These are phyloP conservation scores for Chelonus formosanus DNA, from an alignment of 2,888 invertebrate species.

Conservation along the genomic window DNA sequence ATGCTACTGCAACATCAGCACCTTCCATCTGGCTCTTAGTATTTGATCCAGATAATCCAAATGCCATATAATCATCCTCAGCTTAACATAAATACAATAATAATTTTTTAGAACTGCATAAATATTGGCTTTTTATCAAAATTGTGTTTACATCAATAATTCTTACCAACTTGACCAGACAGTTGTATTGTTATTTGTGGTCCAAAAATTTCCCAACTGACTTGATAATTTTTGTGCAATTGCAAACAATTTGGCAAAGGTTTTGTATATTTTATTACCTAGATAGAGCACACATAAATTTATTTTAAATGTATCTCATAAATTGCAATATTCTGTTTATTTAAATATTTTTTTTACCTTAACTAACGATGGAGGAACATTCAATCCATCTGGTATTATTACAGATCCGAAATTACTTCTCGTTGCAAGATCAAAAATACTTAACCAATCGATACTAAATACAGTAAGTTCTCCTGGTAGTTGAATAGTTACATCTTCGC, in stretches of 20 bases:
- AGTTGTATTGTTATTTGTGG: slow-evolving; percentile 86
- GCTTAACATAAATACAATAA: slow-evolving; percentile 26
- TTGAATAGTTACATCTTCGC: slow-evolving; percentile 77
- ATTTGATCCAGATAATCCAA: slow-evolving; percentile 83
- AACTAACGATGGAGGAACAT: slow-evolving; percentile 86
- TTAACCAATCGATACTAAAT: slow-evolving; percentile 85
- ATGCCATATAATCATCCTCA: slow-evolving; percentile 86
- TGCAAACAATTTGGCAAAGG: slow-evolving; percentile 85
- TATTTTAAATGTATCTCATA: neutral
- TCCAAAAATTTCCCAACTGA: slow-evolving; percentile 92
- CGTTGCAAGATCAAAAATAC: slow-evolving; percentile 77
- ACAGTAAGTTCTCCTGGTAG: slow-evolving; percentile 85
- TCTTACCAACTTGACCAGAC: slow-evolving; percentile 75
- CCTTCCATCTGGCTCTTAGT: slow-evolving; percentile 82
- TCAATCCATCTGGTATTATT: slow-evolving; percentile 80
- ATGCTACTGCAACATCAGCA: slow-evolving; percentile 83
- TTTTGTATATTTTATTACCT: slow-evolving; percentile 67
- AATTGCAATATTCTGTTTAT: slow-evolving; percentile 5
- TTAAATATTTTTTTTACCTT: slow-evolving; percentile 64
- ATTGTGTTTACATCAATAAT: neutral
- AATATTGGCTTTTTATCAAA: neutral
- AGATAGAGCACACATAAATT: slow-evolving; percentile 5
- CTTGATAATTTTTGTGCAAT: slow-evolving; percentile 83
- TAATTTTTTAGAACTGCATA: neutral
- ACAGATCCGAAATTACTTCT: slow-evolving; percentile 78